Evolutionary conservation across 2,797 vertebrate species (phyloP), one percentile per base, ranked within the genome.

Genomic region (Ctenochaetus hawaiiensis): DNA sequence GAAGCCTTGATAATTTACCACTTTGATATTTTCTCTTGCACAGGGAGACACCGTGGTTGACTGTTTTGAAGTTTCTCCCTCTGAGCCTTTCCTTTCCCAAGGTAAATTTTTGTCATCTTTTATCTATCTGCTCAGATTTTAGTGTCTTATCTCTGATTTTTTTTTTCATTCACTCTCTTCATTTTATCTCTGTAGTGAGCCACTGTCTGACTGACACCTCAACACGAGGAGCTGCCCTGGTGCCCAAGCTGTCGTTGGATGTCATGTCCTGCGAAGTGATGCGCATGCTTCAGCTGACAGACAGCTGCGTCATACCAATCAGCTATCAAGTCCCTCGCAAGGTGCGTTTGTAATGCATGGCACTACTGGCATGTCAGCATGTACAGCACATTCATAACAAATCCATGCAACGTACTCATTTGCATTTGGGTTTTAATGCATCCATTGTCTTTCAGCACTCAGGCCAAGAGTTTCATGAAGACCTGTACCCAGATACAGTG

Each of bases 311-410:
- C 0, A 64, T 98, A 60, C 98, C 98, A 0, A 10, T 99, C 94
- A 98, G 96, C 90, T 96, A 97, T 74, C 81, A 93, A 0, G 97
- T 99, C 77, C 98, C 97, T 57, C 97, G 98, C 83, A 99, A 99
- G 97, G 98, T 99, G 49, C 85, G 81, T 13, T 1, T 10, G 10
- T n/a, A 30, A 30, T 13, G 22, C 12, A 57, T 45, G 56, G 14
- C 2, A 0, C 8, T 0, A 20, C 45, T 63, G 41, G 34, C 26
- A 0, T 18, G n/a, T n/a, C n/a, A 30, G 0, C 5, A 16, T 20
- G 2, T 17, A 2, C 11, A 49, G 6, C n/a, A 59, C 13, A 49
- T 53, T 39, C 14, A 17, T 26, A 37, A 43, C 26, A 41, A 6
- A 2, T 20, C 4, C 11, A n/a, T 1, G n/a, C 22, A 13, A 13